Percentiles rank a stretch among this genome's conserved stretches.
Conservation (phyloP, 2,113 vertebrate species). For the Boulengeromyrus knoepffleri region DNA sequence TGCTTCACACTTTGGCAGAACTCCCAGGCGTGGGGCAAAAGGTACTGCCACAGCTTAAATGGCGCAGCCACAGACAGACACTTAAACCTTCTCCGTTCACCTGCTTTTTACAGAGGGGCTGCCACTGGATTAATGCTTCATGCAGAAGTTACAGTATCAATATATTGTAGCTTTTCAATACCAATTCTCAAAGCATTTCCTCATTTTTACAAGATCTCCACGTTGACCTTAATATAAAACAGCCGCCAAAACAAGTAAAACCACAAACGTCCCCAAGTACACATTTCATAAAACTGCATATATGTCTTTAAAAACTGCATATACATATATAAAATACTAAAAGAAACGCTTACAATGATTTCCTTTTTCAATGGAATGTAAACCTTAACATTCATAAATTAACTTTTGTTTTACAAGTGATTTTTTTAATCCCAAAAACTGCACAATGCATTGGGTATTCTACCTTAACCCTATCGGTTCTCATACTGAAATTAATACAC, state of each 20-base stretch:
- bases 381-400: background rate
- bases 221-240: background rate
- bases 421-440: background rate
- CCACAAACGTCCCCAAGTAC: background rate
- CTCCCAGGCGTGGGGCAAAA: background rate
- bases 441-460: background rate
- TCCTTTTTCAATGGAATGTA: background rate
- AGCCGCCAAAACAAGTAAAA: background rate
- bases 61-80: background rate
- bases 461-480: background rate
- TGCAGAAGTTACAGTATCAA: background rate
- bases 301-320: background rate
- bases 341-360: background rate
- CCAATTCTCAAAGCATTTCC: background rate
- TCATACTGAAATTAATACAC: background rate
- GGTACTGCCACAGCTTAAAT: background rate
- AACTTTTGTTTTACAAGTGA: background rate
- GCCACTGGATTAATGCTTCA: background rate
- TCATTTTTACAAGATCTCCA: background rate
- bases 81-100: background rate
- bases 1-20: background rate
- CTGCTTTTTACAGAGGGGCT: background rate
- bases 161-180: background rate
- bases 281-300: background rate
- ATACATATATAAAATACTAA: background rate